Percentiles rank a stretch among this genome's conserved stretches.
phyloP scores from a whole-genome alignment of 2,113 vertebrate genomes.

The Takifugu flavidus region DNA sequence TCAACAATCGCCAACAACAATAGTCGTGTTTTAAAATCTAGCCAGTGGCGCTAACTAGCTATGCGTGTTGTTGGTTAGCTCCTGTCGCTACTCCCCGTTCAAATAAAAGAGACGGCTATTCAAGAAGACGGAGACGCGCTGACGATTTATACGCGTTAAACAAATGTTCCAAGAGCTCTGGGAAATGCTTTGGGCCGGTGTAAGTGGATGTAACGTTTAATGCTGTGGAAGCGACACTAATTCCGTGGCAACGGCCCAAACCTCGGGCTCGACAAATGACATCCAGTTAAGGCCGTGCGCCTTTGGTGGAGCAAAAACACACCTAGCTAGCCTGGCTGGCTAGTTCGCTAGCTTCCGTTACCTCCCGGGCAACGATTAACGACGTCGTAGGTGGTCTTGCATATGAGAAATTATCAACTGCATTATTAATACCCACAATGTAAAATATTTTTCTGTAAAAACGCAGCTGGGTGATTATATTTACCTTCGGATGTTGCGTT shows the following conservation, averaged over 20 bases:
- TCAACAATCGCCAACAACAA: slow-evolving; percentile 45
- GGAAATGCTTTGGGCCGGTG: not conserved
- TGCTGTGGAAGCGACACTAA: slow-evolving; percentile 21
- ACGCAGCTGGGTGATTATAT: slow-evolving; percentile 18
- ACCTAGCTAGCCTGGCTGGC: slow-evolving; percentile 66
- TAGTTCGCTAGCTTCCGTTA: slow-evolving; percentile 68
- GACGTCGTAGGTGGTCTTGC: slow-evolving; percentile 58
- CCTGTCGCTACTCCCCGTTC: slow-evolving; percentile 15
- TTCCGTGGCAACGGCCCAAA: slow-evolving; percentile 66
- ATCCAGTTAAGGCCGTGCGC: slow-evolving; percentile 70
- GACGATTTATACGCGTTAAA: slow-evolving; percentile 1
- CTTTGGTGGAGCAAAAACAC: slow-evolving; percentile 68
- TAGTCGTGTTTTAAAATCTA: slow-evolving; percentile 45
- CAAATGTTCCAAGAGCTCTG: not conserved
- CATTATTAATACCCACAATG: slow-evolving; percentile 19
- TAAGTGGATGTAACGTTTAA: slow-evolving; percentile 5
- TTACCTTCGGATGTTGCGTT: slow-evolving; percentile 71
- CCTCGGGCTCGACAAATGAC: slow-evolving; percentile 67
- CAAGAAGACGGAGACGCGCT: slow-evolving; percentile 39
- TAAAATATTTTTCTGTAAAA: slow-evolving; percentile 19
- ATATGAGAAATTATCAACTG: slow-evolving; percentile 1
- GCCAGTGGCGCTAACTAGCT: slow-evolving; percentile 60
- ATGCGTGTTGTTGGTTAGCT: slow-evolving; percentile 53
- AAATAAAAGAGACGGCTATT: slow-evolving; percentile 28
- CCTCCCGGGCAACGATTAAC: slow-evolving; percentile 67